phyloP scores from a whole-genome alignment of 2,888 invertebrate genomes.

The Drosophila flavopinicola region DNA sequence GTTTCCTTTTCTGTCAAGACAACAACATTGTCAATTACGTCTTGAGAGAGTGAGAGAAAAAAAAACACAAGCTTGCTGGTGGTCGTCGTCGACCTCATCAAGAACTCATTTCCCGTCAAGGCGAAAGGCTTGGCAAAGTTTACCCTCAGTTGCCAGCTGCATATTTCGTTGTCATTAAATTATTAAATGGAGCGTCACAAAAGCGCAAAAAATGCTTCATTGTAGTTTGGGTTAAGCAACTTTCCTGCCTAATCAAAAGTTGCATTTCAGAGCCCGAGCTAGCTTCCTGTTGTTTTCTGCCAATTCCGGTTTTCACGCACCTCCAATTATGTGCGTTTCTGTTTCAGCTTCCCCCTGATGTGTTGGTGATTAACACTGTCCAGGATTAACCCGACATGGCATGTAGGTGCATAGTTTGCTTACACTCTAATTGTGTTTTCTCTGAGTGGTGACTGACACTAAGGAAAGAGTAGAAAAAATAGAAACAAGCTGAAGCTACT shows the following conservation, averaged over 20 bases:
- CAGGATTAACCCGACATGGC: slow-evolving; percentile 19
- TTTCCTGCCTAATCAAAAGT: slow-evolving; percentile 60
- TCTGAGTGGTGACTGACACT: slow-evolving; percentile 25
- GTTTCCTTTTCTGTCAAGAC: too few species aligned
- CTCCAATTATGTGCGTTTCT: slow-evolving; percentile 35
- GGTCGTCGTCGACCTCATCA: slow-evolving; percentile 57
- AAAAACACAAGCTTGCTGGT: slow-evolving; percentile 13
- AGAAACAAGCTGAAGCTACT: slow-evolving; percentile 17
- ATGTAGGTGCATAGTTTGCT: slow-evolving; percentile 10
- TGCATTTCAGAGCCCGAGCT: slow-evolving; percentile 24
- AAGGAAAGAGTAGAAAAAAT: slow-evolving; percentile 7
- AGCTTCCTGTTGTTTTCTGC: slow-evolving; percentile 30
- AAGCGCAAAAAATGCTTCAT: slow-evolving; percentile 11
- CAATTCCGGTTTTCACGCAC: slow-evolving; percentile 31
- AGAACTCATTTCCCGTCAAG: slow-evolving; percentile 71
- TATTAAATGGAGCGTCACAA: slow-evolving; percentile 67
- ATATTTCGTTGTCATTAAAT: slow-evolving; percentile 57
- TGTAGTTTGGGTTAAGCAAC: slow-evolving; percentile 9
- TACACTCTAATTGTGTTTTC: slow-evolving; percentile 69
- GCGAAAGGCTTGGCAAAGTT: slow-evolving; percentile 4
- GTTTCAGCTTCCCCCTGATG: slow-evolving; percentile 15
- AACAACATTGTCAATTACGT: slow-evolving; percentile 30
- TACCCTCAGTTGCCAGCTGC: slow-evolving; percentile 20
- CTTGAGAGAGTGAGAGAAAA: not conserved
- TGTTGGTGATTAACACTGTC: slow-evolving; percentile 41